Conservation (phyloP, 2,797 vertebrate species). For the Pygocentrus nattereri region DNA sequence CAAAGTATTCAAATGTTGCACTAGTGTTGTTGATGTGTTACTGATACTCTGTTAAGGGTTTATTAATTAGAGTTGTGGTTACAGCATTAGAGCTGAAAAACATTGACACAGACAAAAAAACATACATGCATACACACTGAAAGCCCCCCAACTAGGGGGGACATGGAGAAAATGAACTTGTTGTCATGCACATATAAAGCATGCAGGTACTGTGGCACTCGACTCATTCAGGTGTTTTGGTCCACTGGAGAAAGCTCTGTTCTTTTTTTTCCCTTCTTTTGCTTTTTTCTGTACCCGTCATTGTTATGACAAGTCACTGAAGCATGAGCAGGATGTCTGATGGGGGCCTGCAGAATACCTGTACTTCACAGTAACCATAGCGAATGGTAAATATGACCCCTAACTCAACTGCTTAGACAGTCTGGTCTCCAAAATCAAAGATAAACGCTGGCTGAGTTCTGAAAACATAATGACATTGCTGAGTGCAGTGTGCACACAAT, state of each 20-base stretch:
- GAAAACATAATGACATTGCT: not conserved
- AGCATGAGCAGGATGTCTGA: slow-evolving; percentile 1
- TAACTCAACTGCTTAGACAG: not conserved
- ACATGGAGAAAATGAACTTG: not conserved
- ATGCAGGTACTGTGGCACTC: slow-evolving; percentile 6
- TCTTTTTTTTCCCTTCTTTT: not conserved
- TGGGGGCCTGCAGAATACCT: not conserved
- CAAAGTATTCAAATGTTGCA: too few relatives aligned
- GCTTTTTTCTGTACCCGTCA: not conserved
- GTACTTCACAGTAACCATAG: slow-evolving; percentile 2
- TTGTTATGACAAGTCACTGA: slow-evolving; percentile 33
- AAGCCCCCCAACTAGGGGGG: not conserved
- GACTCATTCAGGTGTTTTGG: not conserved
- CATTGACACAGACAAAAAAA: too few relatives aligned
- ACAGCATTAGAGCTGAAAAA: too few relatives aligned
- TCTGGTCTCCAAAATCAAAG: not conserved
- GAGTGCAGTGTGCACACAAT: not conserved
- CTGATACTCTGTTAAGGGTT: too few relatives aligned
- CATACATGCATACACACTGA: too few relatives aligned
- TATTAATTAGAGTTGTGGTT: too few relatives aligned
- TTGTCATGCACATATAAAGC: not conserved
- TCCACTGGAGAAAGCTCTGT: not conserved
- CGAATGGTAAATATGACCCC: not conserved
- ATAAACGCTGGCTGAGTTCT: not conserved
- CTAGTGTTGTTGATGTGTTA: too few relatives aligned